Evolutionary conservation across 2,797 vertebrate genomes (phyloP), one percentile per base, ranked within the genome.

Genomic region (Avahi laniger): DNA sequence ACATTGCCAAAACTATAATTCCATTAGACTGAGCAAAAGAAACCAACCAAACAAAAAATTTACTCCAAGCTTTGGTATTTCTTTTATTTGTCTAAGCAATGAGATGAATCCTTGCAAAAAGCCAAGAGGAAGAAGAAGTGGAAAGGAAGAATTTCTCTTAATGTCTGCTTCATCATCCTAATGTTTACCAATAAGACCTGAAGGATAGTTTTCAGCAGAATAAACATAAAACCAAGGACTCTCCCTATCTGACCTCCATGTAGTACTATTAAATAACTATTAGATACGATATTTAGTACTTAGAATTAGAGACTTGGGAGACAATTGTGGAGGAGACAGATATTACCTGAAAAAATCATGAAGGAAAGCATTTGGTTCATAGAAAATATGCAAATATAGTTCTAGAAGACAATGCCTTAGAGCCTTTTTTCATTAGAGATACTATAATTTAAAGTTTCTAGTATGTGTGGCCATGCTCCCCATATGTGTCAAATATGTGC

Each of bases 51-150:
- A 69, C 5, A 52, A 52, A 90, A 78, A 57, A 57, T 91, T 52
- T 79, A 87, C 46, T 59, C 63, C 24, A 85, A 12, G 13, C 28
- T 82, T 91, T 85, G 35, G 18, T 46, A 46, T 85, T 90, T 82
- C 63, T 95, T 76, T 86, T 59, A 91, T 95, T 84, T 95, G 30
- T 89, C 89, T 91, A 89, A 90, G 61, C 81, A 85, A 90, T 30
- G 79, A 79, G 82, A 95, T 33, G 33, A 92, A 89, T 61, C 79
- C 43, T 43, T 76, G 46, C 35, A 87, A 91, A 91, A 94, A 33
- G 54, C 70, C 80, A 78, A 84, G 7, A 73, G 14, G 52, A 85
- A 89, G 28, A 93, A 24, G 6, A 95, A 82, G 28, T 14, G 14
- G 30, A 69, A 73, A 73, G 35, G 35, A 88, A 89, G 63, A 79